Base-by-base conservation (phyloP, 2,797 vertebrate genomes). In the Acrossocheilus wenchowensis region DNA sequence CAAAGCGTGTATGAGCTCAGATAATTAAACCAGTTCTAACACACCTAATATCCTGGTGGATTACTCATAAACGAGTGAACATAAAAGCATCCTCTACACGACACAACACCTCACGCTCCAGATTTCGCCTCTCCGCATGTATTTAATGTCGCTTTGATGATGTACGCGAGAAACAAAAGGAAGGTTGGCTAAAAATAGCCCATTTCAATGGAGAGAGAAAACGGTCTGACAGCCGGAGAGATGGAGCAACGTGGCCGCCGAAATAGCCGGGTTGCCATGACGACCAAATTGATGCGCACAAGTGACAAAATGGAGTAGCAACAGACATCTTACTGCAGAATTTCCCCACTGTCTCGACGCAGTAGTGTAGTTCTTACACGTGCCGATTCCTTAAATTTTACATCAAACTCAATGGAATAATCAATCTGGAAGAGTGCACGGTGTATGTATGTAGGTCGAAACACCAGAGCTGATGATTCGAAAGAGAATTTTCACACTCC, bases 251-350 rank as follows among this genome's bases (percentile, higher is more conserved):
- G 39, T 64, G 82, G 86, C 71, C 66, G 86, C 88, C 85, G 88
- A 93, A 92, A 91, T 90, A 91, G 89, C 82, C 34, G 39, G 71
- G 93, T 94, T 93, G 86, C 92, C 89, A 91, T 86, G 91, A 88
- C 92, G 91, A 94, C 91, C 72, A 34, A 23, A 84, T 73, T 87
- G 87, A 86, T 91, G 89, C 74, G 81, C 87, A 91, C 82, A 88
- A 90, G 85, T 86, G 79, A 92, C 91, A 92, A 92, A 92, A 91
- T 90, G 91, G 89, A 90, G 90, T 62, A 81, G 73, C 86, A 87
- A 89, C 88, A 93, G 91, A 90, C 89, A 91, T 91, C 87, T 89
- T 92, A 89, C 81, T 85, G 57, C 82, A 57, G 52, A 89, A 82
- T 72, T 83, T 71, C 48, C 64, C 78, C 73, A 45, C 54, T 23